Base-by-base conservation (phyloP, 1,140 invertebrate species). In the Trichogramma pretiosum region DNA sequence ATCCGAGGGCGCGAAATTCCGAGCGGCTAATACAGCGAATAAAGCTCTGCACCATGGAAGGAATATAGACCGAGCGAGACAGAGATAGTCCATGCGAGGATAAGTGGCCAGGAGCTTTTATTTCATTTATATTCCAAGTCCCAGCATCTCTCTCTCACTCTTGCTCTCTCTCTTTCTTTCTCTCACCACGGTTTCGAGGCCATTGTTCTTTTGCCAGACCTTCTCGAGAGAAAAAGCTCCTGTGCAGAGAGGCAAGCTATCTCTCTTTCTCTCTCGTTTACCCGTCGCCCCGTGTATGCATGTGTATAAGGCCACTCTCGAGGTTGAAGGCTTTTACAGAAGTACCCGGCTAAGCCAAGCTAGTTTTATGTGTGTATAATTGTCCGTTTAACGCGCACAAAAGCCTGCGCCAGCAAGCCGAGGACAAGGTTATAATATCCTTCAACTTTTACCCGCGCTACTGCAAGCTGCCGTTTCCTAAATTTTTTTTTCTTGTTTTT, bases 61-160 rank as follows among this genome's bases (percentile, higher is more conserved):
- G 13, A n/a, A 28, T 30, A 46, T 34, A 28, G 37, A 3, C 36
- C n/a, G 18, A n/a, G 18, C 5, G 13, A 16, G 38, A 40, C 28
- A 40, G 28, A 21, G 11, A 22, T 10, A 7, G 19, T 5, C 18
- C 37, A 32, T 32, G 42, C 36, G 50, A 50, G 55, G 57, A 34
- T 57, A 59, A 54, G 48, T 57, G 40, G 13, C 9, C 11, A 50
- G 30, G 52, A 57, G 56, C 57, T 67, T 67, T 66, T 65, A 64
- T 61, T 65, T 63, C 59, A 64, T 68, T 65, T 65, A 40, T 64
- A 64, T 64, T 64, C 58, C 41, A 53, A n/a, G n/a, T n/a, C n/a
- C n/a, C n/a, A n/a, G n/a, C n/a, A n/a, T n/a, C n/a, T n/a, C n/a
- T n/a, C n/a, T n/a, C n/a, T n/a, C n/a, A n/a, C n/a, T n/a, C n/a